These are phyloP conservation scores for Volucella bombylans DNA, from an alignment of 2,888 invertebrate species.

Conservation along the genomic window DNA sequence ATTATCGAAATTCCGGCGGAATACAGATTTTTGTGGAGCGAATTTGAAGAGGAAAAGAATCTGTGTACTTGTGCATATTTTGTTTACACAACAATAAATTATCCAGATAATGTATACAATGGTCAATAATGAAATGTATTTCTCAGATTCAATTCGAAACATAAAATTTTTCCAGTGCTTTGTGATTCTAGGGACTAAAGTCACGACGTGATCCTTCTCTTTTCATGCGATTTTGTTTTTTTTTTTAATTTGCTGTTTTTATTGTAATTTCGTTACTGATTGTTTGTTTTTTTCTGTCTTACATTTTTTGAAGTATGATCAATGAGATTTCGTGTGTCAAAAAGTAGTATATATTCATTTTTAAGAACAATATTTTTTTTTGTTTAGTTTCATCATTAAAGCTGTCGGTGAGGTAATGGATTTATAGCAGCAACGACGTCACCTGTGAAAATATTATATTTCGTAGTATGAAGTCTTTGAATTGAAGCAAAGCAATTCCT, in stretches of 20 bases:
- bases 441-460: no score
- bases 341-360: neutral
- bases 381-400: neutral
- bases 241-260: slow-evolving; percentile 27
- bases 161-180: slow-evolving; percentile 43
- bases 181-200: slow-evolving; percentile 16
- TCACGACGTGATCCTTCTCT: slow-evolving; percentile 15
- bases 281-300: neutral
- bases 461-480: no score
- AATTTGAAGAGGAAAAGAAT: slow-evolving; percentile 36
- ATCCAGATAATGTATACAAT: slow-evolving; percentile 64
- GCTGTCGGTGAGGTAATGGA: neutral
- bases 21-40: slow-evolving; percentile 39
- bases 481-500: no score
- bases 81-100: slow-evolving; percentile 76
- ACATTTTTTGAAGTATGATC: slow-evolving; percentile 9
- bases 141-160: slow-evolving; percentile 52
- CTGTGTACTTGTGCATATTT: slow-evolving; percentile 67
- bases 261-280: slow-evolving; percentile 5
- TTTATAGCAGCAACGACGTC: neutral
- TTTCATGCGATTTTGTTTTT: slow-evolving; percentile 8
- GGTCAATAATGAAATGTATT: slow-evolving; percentile 53
- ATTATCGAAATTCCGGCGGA: slow-evolving; percentile 35
- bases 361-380: neutral
- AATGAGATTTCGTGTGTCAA: slow-evolving; percentile 8